phyloP scores from a whole-genome alignment of 1,140 invertebrate genomes.

The Drosophila bocqueti region DNA sequence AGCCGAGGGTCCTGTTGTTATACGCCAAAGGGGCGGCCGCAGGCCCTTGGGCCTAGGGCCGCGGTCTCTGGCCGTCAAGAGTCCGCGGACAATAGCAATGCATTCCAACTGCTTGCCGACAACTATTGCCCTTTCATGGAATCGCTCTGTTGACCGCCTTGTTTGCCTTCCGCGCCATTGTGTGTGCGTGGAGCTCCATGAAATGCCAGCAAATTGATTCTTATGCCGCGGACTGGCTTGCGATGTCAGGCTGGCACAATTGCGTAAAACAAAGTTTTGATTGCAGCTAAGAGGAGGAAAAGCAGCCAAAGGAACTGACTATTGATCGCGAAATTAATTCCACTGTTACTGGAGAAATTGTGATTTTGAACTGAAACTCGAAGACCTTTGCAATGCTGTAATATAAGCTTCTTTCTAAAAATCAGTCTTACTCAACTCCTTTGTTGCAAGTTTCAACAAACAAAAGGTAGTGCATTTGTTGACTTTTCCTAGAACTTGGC shows the following conservation, averaged over 20 bases:
- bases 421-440: neutral
- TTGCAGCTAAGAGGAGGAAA: neutral
- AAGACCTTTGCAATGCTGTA: too few relatives aligned
- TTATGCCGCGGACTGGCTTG: neutral
- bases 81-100: constrained; percentile 6
- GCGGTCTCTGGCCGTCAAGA: neutral
- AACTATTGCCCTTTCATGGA: constrained; percentile 31
- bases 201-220: constrained; percentile 32
- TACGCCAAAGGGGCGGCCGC: constrained; percentile 16
- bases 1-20: constrained; percentile 20
- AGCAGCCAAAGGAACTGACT: neutral
- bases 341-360: too few relatives aligned
- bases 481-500: neutral
- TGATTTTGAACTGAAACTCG: neutral
- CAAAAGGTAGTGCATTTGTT: neutral
- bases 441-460: neutral
- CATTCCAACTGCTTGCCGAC: constrained; percentile 13
- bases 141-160: neutral
- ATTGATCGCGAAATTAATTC: neutral
- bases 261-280: constrained; percentile 13
- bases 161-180: constrained; percentile 24
- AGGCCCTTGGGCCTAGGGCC: neutral
- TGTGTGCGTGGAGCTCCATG: constrained; percentile 3
- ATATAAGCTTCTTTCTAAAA: neutral
- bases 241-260: constrained; percentile 5